phyloP scores from a whole-genome alignment of 2,888 invertebrate genomes.

The Erynnis tages region DNA sequence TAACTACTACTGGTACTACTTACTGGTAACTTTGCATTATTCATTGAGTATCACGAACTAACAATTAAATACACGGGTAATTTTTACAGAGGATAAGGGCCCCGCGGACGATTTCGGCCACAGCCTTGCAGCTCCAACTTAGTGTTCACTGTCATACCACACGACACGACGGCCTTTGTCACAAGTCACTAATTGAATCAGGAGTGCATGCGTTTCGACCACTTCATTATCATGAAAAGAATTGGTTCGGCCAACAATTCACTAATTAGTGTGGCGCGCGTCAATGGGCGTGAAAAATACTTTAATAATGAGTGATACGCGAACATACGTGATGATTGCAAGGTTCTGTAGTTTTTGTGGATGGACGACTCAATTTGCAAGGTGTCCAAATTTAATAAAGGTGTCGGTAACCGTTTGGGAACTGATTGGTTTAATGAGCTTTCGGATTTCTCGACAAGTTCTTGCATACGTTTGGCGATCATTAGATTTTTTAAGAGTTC shows the following conservation, averaged over 20 bases:
- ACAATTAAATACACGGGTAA: no score
- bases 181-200: constrained; percentile 16
- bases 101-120: no score
- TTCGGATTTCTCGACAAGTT: neutral
- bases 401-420: constrained; percentile 5
- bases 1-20: no score
- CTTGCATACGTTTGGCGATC: no score
- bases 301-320: constrained; percentile 14
- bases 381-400: constrained; percentile 6
- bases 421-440: constrained; percentile 1
- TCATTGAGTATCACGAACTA: no score
- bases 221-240: constrained; percentile 8
- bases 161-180: neutral
- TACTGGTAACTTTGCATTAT: no score
- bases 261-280: constrained; percentile 10
- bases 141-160: no score
- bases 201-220: neutral
- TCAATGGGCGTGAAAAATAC: constrained; percentile 14
- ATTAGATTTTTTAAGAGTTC: no score
- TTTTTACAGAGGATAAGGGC: no score
- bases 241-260: neutral
- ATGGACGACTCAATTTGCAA: constrained; percentile 3
- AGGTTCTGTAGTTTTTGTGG: constrained; percentile 15
- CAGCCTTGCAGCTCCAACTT: no score
- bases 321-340: neutral